Evolutionary conservation across 2,888 invertebrate genomes (phyloP), one percentile per base, ranked within the genome.

Genomic region (Himalopsyche japonica): DNA sequence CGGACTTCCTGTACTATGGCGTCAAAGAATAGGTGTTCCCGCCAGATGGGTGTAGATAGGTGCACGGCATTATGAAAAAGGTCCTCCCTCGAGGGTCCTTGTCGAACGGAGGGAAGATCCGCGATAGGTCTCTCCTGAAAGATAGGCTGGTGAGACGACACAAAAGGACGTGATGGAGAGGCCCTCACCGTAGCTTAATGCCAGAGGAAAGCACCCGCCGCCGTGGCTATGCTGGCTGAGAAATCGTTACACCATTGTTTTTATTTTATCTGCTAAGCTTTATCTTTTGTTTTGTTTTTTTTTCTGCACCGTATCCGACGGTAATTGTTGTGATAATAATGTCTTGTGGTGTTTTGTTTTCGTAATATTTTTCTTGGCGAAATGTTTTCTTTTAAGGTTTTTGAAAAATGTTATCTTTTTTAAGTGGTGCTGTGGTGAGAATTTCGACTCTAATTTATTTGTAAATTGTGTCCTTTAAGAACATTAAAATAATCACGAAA

Each of bases 51-150:
- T 47, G 80, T 37, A 82, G 85, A 85, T 85, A 82, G 78, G 82
- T 79, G 85, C 82, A 70, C 82, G 80, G 80, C 77, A 85, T 85
- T 80, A 82, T 80, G 82, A 77, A 76, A 80, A 82, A 85, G 80
- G 82, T 85, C 49, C 27, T 85, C 85, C 85, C 85, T 47, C 43
- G 85, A 85, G 85, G 24, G 47, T 81, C 84, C 83, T 83, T 83
- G 83, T 80, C 80, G 83, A 49, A 70, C 49, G 82, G 82, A 82
- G 82, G 82, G 82, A 57, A 83, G 80, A 83, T 83, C 80, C 80
- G 37, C 57, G 83, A 83, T 83, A 80, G 80, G 80, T 64, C 70
- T 64, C 81, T 30, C 20, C 81, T 32, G 43, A 48, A 80, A 80
- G 47, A 80, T 80, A 80, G 80, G 49, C 80, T 49, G 30, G 79